phyloP scores from a whole-genome alignment of 2,797 vertebrate genomes.

The Phyllotis vaccarum region DNA sequence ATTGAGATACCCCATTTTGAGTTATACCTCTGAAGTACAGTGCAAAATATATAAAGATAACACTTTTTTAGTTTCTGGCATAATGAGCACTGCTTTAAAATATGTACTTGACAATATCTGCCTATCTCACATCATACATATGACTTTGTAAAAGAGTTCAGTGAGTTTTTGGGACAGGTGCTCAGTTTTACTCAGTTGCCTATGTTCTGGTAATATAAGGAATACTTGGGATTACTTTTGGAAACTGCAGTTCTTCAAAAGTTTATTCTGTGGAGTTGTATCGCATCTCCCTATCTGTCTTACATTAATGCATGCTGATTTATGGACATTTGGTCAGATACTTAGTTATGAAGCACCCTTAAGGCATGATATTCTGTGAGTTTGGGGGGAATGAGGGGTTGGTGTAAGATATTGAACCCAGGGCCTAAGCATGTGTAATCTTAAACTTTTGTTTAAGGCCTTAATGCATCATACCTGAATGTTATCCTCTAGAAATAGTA shows the following conservation, averaged over 20 bases:
- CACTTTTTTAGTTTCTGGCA: conserved; percentile 54
- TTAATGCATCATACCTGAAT: conserved; percentile 34
- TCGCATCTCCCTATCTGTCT: conserved; percentile 1
- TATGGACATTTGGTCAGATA: not conserved
- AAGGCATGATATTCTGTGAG: not conserved
- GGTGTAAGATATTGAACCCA: not conserved
- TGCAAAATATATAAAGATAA: not conserved
- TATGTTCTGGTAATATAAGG: conserved; percentile 36
- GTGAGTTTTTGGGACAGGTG: conserved; percentile 39
- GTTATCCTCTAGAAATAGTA: conserved; percentile 42
- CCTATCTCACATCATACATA: not conserved
- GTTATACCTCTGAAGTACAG: conserved; percentile 1
- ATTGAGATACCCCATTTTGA: conserved; percentile 63
- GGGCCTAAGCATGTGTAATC: not conserved
- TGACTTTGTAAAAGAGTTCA: conserved; percentile 41
- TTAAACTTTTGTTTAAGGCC: conserved; percentile 3
- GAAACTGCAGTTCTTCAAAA: conserved; percentile 57
- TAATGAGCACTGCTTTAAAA: conserved; percentile 66
- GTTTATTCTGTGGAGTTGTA: not conserved
- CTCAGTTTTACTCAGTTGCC: conserved; percentile 56
- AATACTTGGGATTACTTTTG: conserved; percentile 33
- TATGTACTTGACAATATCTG: conserved; percentile 52
- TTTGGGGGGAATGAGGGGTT: not conserved
- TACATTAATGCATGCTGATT: conserved; percentile 34
- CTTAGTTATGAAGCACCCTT: conserved; percentile 47